phyloP scores from a whole-genome alignment of 2,888 invertebrate species.

The Hirtodrosophila trivittata region DNA sequence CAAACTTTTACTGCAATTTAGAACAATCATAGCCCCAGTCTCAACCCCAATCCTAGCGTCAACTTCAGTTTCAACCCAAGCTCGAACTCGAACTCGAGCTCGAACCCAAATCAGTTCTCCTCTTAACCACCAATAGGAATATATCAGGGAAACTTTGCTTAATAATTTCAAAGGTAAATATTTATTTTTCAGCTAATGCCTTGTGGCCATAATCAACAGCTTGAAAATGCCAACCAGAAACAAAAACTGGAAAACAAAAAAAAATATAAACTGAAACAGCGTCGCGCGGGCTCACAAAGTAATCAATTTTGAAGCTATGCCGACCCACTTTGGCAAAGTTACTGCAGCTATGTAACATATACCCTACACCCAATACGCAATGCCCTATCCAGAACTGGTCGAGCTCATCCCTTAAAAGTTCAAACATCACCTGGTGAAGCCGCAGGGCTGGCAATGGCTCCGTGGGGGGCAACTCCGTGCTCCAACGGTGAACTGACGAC shows the following conservation, averaged over 20 bases:
- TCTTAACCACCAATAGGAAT: constrained; percentile 39
- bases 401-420: constrained; percentile 63
- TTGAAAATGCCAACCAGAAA: constrained; percentile 54
- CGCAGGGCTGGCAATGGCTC: constrained; percentile 54
- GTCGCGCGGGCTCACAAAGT: constrained; percentile 61
- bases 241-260: constrained; percentile 5
- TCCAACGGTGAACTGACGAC: constrained; percentile 50
- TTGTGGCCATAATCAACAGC: constrained; percentile 75
- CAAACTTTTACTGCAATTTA: constrained; percentile 49
- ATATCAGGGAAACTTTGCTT: constrained; percentile 61
- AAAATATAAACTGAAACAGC: constrained; percentile 40
- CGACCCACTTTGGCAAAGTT: constrained; percentile 65
- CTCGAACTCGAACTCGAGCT: not conserved
- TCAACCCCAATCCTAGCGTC: not conserved
- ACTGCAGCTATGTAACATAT: constrained; percentile 34
- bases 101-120: constrained; percentile 3
- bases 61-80: too few species aligned
- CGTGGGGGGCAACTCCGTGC: constrained; percentile 35
- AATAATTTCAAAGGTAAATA: constrained; percentile 77
- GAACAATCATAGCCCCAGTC: constrained; percentile 28
- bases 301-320: constrained; percentile 68
- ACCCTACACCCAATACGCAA: not conserved
- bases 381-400: constrained; percentile 19
- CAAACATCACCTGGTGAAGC: constrained; percentile 70
- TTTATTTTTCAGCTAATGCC: constrained; percentile 75